Evolutionary conservation across 2,113 vertebrate genomes (phyloP), one percentile per base, ranked within the genome.

Genomic region (Festucalex cinctus): DNA sequence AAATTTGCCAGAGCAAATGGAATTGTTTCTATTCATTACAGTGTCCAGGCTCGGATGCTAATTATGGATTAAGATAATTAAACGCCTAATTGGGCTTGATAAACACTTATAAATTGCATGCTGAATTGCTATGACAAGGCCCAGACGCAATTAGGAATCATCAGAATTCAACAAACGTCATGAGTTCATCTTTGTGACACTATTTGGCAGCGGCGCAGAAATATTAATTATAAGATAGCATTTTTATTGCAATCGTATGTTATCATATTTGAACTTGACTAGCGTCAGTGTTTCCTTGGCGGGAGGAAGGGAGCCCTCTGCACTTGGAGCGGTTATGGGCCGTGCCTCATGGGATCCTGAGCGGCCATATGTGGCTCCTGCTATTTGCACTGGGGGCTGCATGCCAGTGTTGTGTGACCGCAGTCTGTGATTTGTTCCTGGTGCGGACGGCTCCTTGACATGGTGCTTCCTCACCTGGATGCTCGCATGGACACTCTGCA

Each of bases 1-100:
- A 51, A 43, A 74, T 26, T 63, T 46, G 13, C 64, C 28, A 51
- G 19, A 39, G 57, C 37, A 69, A 79, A 70, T 76, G 62, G 22
- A 80, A 81, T 77, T 78, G 71, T 80, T 79, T 83, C 65, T 73
- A 24, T 81, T 84, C 72, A 76, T 85, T 76, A 69, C 73, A 54
- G 9, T 74, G 56, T 51, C 69, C 72, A 74, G 73, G 65, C 78
- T 76, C 46, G 63, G 51, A 65, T 78, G 74, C 78, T 82, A 78
- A 82, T 84, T 82, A 83, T 78, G 78, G 70, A 65, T 36, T 69
- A 35, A 70, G 71, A 77, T 79, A 83, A 86, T 85, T 73, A 79
- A 81, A 83, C 48, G 66, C 74, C 73, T 84, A 85, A 86, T 88
- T 84, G 64, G 70, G 77, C 74, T 82, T 86, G 78, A 84, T 85